Evolutionary conservation across 1,140 invertebrate genomes (phyloP).

Genomic region (Leptinotarsa undecemlineata): DNA sequence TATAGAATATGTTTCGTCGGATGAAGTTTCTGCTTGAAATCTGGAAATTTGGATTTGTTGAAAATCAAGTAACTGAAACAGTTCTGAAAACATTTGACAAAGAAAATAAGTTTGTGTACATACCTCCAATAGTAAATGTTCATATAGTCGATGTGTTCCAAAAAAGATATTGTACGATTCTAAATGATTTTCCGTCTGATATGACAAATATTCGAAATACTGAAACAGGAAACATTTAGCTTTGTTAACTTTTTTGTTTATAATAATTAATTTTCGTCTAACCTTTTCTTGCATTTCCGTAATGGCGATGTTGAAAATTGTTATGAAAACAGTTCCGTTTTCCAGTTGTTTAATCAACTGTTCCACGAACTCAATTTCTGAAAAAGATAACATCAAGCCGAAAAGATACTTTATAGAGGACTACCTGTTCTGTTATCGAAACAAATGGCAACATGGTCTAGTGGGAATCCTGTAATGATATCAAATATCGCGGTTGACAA

Average conservation of each 20-base stretch:
- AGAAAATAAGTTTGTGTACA: neutral
- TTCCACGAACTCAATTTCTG: constrained; percentile 28
- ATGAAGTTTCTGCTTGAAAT: constrained; percentile 48
- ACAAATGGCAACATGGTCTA: constrained; percentile 34
- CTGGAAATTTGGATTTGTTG: constrained; percentile 28
- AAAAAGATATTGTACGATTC: constrained; percentile 38
- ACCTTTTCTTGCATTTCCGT: constrained; percentile 41
- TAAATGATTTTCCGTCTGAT: constrained; percentile 36
- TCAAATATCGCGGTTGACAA: constrained; percentile 37
- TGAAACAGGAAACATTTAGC: constrained; percentile 21
- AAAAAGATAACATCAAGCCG: constrained; percentile 12
- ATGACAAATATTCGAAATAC: constrained; percentile 40
- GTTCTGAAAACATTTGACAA: constrained; percentile 1
- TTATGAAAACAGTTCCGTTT: constrained; percentile 24
- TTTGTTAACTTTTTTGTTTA: neutral
- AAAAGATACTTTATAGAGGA: neutral
- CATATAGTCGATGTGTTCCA: constrained; percentile 36
- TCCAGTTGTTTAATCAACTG: constrained; percentile 24
- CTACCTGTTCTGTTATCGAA: constrained; percentile 37
- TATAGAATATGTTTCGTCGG: constrained; percentile 47
- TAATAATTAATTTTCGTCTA: neutral
- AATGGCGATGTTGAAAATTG: constrained; percentile 39
- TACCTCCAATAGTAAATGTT: constrained; percentile 43
- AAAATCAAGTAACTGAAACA: constrained; percentile 20
- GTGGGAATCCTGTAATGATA: constrained; percentile 36